Conservation (phyloP, 2,888 invertebrate species). For the Willowsia nigromaculata region DNA sequence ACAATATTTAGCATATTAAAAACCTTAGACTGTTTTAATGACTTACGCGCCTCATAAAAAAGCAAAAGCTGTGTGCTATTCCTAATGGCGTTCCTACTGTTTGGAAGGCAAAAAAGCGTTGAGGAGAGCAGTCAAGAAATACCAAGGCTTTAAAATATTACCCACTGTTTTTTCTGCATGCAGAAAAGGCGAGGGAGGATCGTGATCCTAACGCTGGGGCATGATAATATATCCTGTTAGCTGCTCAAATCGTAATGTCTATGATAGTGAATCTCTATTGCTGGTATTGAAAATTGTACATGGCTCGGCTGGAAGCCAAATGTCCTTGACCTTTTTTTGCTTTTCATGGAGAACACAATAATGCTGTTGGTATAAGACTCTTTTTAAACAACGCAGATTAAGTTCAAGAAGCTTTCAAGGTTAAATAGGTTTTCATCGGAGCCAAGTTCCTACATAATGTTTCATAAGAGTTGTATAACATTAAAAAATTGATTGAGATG, state of each 20-base stretch:
- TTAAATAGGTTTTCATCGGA: background rate
- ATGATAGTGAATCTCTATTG: background rate
- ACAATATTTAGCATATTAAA: slow-evolving; percentile 29
- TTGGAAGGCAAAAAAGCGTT: background rate
- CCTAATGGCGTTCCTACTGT: background rate
- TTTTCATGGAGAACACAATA: background rate
- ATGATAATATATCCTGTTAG: background rate
- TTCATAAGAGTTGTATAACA: too few relatives aligned
- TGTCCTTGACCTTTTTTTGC: slow-evolving; percentile 53
- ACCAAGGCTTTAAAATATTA: background rate
- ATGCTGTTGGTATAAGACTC: background rate
- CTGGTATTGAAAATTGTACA: slow-evolving; percentile 27
- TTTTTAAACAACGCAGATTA: background rate
- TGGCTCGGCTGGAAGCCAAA: slow-evolving; percentile 44
- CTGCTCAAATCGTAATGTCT: background rate
- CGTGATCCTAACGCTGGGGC: background rate
- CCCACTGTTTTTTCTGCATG: background rate
- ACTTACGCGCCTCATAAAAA: slow-evolving; percentile 55
- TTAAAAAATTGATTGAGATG: too few relatives aligned
- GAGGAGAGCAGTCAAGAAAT: slow-evolving; percentile 3
- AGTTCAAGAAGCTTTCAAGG: background rate
- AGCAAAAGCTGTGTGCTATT: background rate
- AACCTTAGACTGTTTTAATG: slow-evolving; percentile 60
- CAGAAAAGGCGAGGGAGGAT: background rate
- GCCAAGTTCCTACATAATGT: too few relatives aligned